phyloP scores from a whole-genome alignment of 2,113 vertebrate species.

The Oriolus oriolus region DNA sequence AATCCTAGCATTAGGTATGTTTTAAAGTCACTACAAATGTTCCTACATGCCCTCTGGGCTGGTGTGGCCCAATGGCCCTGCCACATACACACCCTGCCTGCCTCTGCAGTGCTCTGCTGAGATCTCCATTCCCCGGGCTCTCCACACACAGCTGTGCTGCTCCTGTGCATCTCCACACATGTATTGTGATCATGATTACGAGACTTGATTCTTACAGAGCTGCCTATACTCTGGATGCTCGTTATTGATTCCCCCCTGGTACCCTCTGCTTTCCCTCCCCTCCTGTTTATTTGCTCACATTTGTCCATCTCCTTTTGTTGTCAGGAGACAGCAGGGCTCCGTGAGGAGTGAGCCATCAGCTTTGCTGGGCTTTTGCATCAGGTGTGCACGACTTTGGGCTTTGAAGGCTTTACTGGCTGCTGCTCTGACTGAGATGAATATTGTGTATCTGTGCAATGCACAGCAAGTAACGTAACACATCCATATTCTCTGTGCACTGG shows the following conservation, averaged over 20 bases:
- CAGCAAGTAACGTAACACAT: background rate
- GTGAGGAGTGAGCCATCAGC: background rate
- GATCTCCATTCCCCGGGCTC: rapidly evolving
- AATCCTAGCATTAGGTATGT: background rate
- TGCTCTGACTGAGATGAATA: conserved; percentile 7
- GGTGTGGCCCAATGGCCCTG: background rate
- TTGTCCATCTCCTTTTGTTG: background rate
- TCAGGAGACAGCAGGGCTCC: background rate
- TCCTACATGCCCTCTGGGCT: background rate
- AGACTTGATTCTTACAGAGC: background rate
- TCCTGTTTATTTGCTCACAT: background rate
- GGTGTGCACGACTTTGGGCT: background rate
- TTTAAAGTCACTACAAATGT: background rate
- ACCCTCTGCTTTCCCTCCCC: background rate
- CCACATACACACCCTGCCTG: rapidly evolving
- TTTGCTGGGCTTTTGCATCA: background rate
- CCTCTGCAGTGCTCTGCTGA: background rate
- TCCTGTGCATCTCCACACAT: background rate
- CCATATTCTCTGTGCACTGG: conserved; percentile 16
- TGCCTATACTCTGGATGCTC: background rate
- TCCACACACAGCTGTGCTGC: background rate
- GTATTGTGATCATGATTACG: background rate
- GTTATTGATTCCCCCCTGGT: background rate
- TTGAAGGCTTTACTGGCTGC: background rate
- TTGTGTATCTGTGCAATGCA: background rate